Conservation (phyloP, 2,113 vertebrate species). For the Platycercus adscitus region DNA sequence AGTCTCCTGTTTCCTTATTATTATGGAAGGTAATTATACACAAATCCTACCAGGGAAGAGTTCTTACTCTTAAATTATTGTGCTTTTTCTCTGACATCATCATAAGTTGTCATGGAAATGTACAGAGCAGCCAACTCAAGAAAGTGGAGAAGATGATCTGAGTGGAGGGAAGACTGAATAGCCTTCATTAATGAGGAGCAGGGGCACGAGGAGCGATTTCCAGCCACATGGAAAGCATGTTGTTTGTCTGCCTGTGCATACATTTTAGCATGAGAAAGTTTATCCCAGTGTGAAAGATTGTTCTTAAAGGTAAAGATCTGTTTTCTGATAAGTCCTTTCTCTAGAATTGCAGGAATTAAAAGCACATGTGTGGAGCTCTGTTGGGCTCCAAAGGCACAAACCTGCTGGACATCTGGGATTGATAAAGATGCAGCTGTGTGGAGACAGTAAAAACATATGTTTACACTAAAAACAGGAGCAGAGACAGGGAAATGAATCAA, state of each 20-base stretch:
- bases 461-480: constrained; percentile 78
- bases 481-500: constrained; percentile 80
- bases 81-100: constrained; percentile 11
- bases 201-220: neutral
- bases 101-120: constrained; percentile 19
- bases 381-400: constrained; percentile 55
- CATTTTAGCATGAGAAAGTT: constrained; percentile 50
- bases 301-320: constrained; percentile 52
- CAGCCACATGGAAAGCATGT: constrained; percentile 15
- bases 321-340: constrained; percentile 44
- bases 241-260: neutral
- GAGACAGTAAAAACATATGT: constrained; percentile 80
- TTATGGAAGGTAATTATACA: neutral
- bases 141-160: neutral
- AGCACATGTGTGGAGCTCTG: constrained; percentile 65
- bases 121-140: neutral
- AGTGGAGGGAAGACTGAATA: neutral
- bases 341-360: constrained; percentile 60
- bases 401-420: constrained; percentile 83
- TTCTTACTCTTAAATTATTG: neutral
- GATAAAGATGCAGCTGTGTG: constrained; percentile 85
- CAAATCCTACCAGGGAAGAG: neutral
- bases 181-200: neutral
- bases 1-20: constrained; percentile 22
- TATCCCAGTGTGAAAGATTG: constrained; percentile 27